phyloP scores from a whole-genome alignment of 92 coral and sea anemone species.

The Siderastrea siderea region DNA sequence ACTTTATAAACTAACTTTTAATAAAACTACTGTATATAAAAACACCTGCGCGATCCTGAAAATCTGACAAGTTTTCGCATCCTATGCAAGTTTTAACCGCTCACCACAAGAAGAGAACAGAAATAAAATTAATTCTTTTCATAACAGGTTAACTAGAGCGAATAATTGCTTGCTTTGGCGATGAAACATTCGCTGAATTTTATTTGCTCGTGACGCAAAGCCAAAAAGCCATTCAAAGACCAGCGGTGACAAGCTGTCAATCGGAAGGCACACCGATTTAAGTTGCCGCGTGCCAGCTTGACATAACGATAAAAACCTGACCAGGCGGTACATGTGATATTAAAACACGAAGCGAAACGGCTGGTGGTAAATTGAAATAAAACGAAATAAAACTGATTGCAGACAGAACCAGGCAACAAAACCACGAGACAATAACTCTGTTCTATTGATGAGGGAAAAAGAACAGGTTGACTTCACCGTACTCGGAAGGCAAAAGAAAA shows the following conservation, averaged over 20 bases:
- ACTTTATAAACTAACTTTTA: conserved; percentile 14
- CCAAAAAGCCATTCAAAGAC: conserved; percentile 48
- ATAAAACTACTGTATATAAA: neutral
- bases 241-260: conserved; percentile 46
- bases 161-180: conserved; percentile 33
- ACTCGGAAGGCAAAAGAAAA: neutral
- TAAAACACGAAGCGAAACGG: conserved; percentile 17
- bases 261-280: conserved; percentile 1
- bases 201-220: conserved; percentile 40
- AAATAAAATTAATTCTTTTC: conserved; percentile 22
- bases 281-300: conserved; percentile 55
- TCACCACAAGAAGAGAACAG: neutral
- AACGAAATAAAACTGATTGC: neutral
- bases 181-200: conserved; percentile 20
- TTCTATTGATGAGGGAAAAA: neutral
- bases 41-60: conserved; percentile 15
- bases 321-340: conserved; percentile 13
- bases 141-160: conserved; percentile 47
- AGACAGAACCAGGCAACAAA: neutral
- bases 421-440: conserved; percentile 1
- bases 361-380: conserved; percentile 36
- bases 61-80: neutral
- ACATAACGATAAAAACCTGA: conserved; percentile 36
- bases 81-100: neutral
- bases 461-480: neutral